Conservation (phyloP, 2,113 vertebrate species). For the Orycteropus afer region DNA sequence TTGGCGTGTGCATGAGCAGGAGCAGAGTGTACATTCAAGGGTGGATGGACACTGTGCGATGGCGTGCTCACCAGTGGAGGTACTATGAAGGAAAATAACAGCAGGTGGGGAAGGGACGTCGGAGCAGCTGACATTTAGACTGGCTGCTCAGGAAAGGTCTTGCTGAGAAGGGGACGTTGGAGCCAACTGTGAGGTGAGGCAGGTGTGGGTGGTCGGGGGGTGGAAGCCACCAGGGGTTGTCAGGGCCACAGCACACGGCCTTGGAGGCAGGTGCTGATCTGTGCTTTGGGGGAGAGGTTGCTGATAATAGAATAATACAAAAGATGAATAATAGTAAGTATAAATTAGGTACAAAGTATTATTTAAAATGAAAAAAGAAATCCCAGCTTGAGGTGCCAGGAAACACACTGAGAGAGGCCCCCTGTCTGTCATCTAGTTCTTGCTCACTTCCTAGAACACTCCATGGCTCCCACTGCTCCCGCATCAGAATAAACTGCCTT, state of each 20-base stretch:
- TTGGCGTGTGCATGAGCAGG: too few species aligned
- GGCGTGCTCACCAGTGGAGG: not conserved
- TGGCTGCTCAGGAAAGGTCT: not conserved
- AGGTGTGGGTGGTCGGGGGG: too few species aligned
- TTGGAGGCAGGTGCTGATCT: not conserved
- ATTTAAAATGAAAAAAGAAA: not conserved
- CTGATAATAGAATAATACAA: too few species aligned
- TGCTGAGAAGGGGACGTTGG: not conserved
- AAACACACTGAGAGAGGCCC: not conserved
- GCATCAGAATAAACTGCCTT: rapidly evolving
- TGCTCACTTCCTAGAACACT: too few species aligned
- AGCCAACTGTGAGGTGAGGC: too few species aligned
- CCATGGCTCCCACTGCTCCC: not conserved
- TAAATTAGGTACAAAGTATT: not conserved
- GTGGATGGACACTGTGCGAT: too few species aligned
- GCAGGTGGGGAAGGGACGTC: not conserved
- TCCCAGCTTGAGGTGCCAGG: not conserved
- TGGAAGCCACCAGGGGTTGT: too few species aligned
- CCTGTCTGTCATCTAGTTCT: not conserved
- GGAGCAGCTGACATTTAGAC: not conserved
- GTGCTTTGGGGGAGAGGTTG: not conserved
- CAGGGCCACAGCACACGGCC: not conserved
- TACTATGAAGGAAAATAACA: not conserved
- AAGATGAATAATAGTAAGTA: rapidly evolving
- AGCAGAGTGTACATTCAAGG: too few species aligned